Conservation (phyloP, 2,888 invertebrate genomes). For the Gastracanthus pulcherrimus region DNA sequence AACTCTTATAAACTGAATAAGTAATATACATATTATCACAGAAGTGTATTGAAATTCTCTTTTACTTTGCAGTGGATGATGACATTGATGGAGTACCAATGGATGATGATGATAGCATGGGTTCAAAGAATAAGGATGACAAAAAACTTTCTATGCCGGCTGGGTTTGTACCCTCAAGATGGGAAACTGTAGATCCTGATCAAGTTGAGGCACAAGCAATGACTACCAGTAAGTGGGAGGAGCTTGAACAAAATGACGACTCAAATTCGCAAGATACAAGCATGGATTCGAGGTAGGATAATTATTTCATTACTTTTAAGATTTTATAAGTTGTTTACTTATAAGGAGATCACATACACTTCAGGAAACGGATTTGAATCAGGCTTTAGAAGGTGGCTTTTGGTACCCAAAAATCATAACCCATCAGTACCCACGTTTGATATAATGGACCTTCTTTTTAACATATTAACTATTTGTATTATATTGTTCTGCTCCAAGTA, state of each 20-base stretch:
- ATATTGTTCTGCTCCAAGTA: too few relatives aligned
- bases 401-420: too few relatives aligned
- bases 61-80: slow-evolving; percentile 81
- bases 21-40: too few relatives aligned
- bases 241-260: slow-evolving; percentile 81
- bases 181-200: slow-evolving; percentile 97
- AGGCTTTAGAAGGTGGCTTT: too few relatives aligned
- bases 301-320: not conserved
- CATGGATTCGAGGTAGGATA: slow-evolving; percentile 74
- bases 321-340: not conserved
- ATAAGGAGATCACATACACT: too few relatives aligned
- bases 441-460: too few relatives aligned
- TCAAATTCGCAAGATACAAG: slow-evolving; percentile 77
- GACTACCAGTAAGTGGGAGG: slow-evolving; percentile 93
- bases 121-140: slow-evolving; percentile 69
- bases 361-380: too few relatives aligned
- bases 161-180: slow-evolving; percentile 94
- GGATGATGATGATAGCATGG: slow-evolving; percentile 68
- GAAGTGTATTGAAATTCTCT: not conserved
- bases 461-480: too few relatives aligned
- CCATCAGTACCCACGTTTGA: too few relatives aligned
- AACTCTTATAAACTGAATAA: not conserved
- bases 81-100: slow-evolving; percentile 88
- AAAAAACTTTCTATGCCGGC: slow-evolving; percentile 79
- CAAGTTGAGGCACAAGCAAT: slow-evolving; percentile 89